A percentile compares a stretch with the other conserved stretches of the same genome.
These are phyloP conservation scores for Nomia melanderi DNA, from an alignment of 1,140 invertebrate species.

Conservation along the genomic window DNA sequence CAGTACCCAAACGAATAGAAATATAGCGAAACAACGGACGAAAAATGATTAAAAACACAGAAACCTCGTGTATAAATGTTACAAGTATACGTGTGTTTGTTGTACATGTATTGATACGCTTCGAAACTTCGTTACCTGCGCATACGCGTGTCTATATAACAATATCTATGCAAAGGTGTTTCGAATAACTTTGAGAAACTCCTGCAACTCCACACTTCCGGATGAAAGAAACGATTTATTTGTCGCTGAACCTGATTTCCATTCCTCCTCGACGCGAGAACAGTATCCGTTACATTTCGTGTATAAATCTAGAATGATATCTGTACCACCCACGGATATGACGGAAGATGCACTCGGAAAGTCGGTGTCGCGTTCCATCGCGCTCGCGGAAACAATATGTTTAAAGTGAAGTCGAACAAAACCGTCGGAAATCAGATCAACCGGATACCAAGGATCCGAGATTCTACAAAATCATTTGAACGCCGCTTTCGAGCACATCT, in stretches of 20 bases:
- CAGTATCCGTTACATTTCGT: not conserved
- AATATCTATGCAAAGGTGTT: no score
- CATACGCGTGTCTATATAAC: no score
- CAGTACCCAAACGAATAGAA: not conserved
- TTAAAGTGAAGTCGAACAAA: no score
- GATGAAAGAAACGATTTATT: not conserved
- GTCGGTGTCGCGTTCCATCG: not conserved
- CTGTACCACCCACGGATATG: constrained; percentile 2
- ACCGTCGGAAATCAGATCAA: no score
- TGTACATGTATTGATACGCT: constrained; percentile 7
- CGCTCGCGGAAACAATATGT: not conserved
- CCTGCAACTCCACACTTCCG: no score
- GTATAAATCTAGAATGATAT: constrained; percentile 8
- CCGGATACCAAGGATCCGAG: no score
- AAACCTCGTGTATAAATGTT: no score
- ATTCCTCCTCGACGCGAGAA: no score
- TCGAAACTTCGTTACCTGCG: not conserved
- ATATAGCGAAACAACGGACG: not conserved
- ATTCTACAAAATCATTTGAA: no score
- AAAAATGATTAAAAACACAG: no score
- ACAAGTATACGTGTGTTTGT: not conserved
- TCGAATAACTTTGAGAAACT: no score
- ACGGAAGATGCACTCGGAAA: not conserved
- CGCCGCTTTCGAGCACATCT: not conserved
- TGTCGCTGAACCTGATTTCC: not conserved